Percentiles rank a stretch among this genome's conserved stretches.
These are phyloP conservation scores for Hyles vespertilio DNA, from an alignment of 1,140 invertebrate species.

Conservation along the genomic window DNA sequence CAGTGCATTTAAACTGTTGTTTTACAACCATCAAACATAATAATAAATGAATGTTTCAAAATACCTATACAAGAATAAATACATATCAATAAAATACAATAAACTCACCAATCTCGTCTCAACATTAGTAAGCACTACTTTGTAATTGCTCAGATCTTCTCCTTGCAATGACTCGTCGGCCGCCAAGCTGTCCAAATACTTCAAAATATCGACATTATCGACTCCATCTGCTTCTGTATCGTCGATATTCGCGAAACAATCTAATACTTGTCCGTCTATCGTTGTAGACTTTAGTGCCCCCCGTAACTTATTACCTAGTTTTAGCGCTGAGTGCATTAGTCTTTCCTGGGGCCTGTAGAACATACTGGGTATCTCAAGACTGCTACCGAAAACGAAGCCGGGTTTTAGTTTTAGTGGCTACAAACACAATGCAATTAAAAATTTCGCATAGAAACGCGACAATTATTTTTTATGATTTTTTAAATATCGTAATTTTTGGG, in stretches of 20 bases:
- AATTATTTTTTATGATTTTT: too few relatives aligned
- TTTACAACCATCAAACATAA: too few relatives aligned
- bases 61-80: not conserved
- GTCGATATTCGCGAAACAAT: slow-evolving; percentile 38
- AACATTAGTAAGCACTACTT: slow-evolving; percentile 65
- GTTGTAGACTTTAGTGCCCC: slow-evolving; percentile 46
- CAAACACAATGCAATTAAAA: too few relatives aligned
- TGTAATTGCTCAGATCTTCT: slow-evolving; percentile 60
- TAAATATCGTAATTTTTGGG: too few relatives aligned
- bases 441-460: too few relatives aligned
- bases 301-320: slow-evolving; percentile 45
- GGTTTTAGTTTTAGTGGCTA: too few relatives aligned
- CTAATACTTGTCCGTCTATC: slow-evolving; percentile 56
- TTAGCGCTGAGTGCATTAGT: slow-evolving; percentile 35
- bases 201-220: slow-evolving; percentile 63
- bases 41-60: too few relatives aligned
- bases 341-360: slow-evolving; percentile 55
- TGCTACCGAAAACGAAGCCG: too few relatives aligned
- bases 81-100: not conserved
- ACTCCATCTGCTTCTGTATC: slow-evolving; percentile 39
- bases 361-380: not conserved
- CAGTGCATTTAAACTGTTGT: too few relatives aligned
- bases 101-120: slow-evolving; percentile 58
- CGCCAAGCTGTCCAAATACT: slow-evolving; percentile 60
- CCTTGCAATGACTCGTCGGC: slow-evolving; percentile 50